Evolutionary conservation across 1,140 invertebrate genomes (phyloP), one percentile per base, ranked within the genome.

Genomic region (Lamellibrachia luymesi): DNA sequence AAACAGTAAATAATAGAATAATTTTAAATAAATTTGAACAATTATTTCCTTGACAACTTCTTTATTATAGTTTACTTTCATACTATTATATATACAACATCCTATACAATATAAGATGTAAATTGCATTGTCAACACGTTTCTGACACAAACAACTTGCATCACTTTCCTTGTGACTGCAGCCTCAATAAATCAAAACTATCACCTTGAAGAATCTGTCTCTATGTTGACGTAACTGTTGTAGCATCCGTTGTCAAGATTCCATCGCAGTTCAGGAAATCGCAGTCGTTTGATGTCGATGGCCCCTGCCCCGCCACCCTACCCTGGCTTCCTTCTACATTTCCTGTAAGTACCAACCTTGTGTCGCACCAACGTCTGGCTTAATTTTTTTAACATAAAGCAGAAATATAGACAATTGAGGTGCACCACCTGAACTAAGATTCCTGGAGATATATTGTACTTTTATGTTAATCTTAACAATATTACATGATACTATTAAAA

Each of bases 321-420:
- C 93, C 96, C 97, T 80, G 97, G 98, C 94, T 97, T 98, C 95
- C 96, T 98, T 90, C 96, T 98, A 38, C 98, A 98, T 95, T 98
- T 98, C 97, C 96, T 98, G 98, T 98, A 97, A 97, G 98, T 96
- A 27, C 64, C 91, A 1, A 38, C 7, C 50, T 91, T 91, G 49
- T 51, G 2, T 51, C 6, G 17, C 51, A 8, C 13, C 52, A 56
- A 56, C 52, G 13, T 56, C 13, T 38, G 25, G 17, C 64, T 4
- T 22, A 8, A 80, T 80, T 80, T 80, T 22, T 22, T 80, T 22
- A 80, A 80, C 64, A 80, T 6, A 22, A 80, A 80, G 5, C 25
- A 80, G 64, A 80, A 2, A 80, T 22, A 80, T 6, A 56, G 6
- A 22, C 25, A 8, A 22, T 22, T 80, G 13, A 17, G 64, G 64